Percentiles rank a stretch among this genome's conserved stretches.
Conservation (phyloP, 1,140 invertebrate genomes). For the Nebria ingens region DNA sequence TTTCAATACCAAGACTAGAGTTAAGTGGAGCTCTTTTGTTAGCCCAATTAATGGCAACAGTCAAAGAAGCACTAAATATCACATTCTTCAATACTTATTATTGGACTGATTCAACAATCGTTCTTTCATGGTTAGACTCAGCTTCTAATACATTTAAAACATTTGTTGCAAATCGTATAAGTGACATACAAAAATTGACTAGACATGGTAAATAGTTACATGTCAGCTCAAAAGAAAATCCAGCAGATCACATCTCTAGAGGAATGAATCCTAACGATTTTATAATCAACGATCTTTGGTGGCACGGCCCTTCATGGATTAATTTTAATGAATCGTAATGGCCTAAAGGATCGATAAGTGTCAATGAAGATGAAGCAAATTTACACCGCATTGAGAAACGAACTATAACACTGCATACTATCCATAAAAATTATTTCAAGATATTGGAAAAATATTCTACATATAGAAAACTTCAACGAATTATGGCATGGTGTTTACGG, state of each 20-base stretch:
- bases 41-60: constrained; percentile 18
- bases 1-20: constrained; percentile 27
- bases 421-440: not conserved
- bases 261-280: constrained; percentile 10
- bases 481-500: constrained; percentile 14
- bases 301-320: constrained; percentile 17
- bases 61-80: constrained; percentile 8
- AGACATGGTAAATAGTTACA: constrained; percentile 20
- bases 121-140: constrained; percentile 22
- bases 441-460: constrained; percentile 3
- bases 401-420: not conserved
- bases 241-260: constrained; percentile 23
- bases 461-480: constrained; percentile 10
- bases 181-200: constrained; percentile 24
- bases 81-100: constrained; percentile 5
- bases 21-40: constrained; percentile 28
- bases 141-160: constrained; percentile 24
- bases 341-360: not conserved
- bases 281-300: constrained; percentile 13
- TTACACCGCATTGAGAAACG: not conserved
- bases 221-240: constrained; percentile 21
- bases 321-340: not conserved
- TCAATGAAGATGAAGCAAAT: not conserved
- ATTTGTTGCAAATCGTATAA: constrained; percentile 32
- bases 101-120: constrained; percentile 23